Evolutionary conservation across 2,888 invertebrate species (phyloP), one percentile per base, ranked within the genome.

Genomic region (Hypercompe scribonia): DNA sequence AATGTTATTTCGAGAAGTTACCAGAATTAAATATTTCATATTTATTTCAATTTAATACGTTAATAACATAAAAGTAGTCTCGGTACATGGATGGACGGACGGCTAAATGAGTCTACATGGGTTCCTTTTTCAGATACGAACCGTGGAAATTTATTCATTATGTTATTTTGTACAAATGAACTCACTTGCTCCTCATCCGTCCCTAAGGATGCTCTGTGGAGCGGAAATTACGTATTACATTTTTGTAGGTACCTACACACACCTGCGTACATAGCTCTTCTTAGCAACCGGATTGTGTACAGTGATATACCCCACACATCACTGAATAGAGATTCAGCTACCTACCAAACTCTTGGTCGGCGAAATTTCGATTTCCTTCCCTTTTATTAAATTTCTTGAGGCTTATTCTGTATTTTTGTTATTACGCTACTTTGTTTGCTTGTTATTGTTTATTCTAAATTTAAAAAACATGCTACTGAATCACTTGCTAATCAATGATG

Each of bases 111-210:
- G 18, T 61, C 31, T 61, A 61, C 18, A 61, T 15, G 31, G 18
- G 31, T 58, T 28, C n/a, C 28, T n/a, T 54, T 54, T 54, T n/a
- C n/a, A 58, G 58, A 13, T 58, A 58, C 54, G 28, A 28, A 58
- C 28, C 28, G 28, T 58, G 58, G 28, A 61, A 61, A 31, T 61
- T 31, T 31, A 31, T 61, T 31, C 18, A 61, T 61, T 31, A 31
- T 61, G 28, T 61, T 61, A 61, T 31, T 31, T 61, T 31, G 31
- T 61, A 61, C 61, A 61, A 61, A 61, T 61, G 31, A 61, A 31
- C 61, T 61, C 61, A 61, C 18, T 61, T 61, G 61, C 61, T 61
- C 31, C 61, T 61, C 61, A 61, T 31, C 61, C 61, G 18, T 61
- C 61, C 31, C 61, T 61, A 61, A 61, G 31, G 61, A 61, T 18